Conservation (phyloP, 2,113 vertebrate genomes). For the Pagrus major region DNA sequence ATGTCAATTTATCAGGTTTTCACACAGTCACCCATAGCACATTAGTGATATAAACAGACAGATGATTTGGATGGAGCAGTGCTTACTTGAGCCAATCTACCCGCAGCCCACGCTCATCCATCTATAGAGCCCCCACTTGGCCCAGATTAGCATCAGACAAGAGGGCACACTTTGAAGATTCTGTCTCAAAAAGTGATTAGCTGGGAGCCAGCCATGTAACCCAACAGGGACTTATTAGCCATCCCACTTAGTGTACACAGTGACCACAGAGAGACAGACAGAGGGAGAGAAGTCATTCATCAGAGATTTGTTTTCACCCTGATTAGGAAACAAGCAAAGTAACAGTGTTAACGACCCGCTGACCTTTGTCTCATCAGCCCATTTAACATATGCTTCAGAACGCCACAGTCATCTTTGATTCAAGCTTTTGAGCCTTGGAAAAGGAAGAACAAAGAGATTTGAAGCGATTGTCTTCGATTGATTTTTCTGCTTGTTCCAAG, state of each 20-base stretch:
- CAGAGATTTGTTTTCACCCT: constrained; percentile 57
- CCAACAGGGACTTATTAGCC: constrained; percentile 62
- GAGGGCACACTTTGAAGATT: constrained; percentile 65
- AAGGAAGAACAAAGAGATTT: constrained; percentile 49
- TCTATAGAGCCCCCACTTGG: constrained; percentile 49
- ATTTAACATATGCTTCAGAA: constrained; percentile 48
- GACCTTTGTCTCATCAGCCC: constrained; percentile 48
- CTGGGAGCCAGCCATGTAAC: constrained; percentile 49
- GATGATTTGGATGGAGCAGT: constrained; percentile 41
- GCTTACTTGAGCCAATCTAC: constrained; percentile 37
- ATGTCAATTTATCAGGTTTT: constrained; percentile 21
- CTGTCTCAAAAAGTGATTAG: constrained; percentile 71
- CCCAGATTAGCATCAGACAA: constrained; percentile 67
- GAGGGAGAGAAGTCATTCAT: constrained; percentile 46
- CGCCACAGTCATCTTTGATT: constrained; percentile 25
- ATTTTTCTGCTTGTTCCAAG: constrained; percentile 62
- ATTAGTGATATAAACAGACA: constrained; percentile 17
- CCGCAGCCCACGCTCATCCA: constrained; percentile 36
- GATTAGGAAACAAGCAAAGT: constrained; percentile 56
- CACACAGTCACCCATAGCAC: constrained; percentile 11
- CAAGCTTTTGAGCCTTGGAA: constrained; percentile 14
- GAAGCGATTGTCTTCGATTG: constrained; percentile 47
- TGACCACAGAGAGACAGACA: constrained; percentile 46
- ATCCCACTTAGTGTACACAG: constrained; percentile 52
- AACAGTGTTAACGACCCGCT: constrained; percentile 44